Percentiles rank a stretch among this genome's conserved stretches.
These are phyloP conservation scores for Poecilia gillii DNA, from an alignment of 2,797 vertebrate species.

Conservation along the genomic window DNA sequence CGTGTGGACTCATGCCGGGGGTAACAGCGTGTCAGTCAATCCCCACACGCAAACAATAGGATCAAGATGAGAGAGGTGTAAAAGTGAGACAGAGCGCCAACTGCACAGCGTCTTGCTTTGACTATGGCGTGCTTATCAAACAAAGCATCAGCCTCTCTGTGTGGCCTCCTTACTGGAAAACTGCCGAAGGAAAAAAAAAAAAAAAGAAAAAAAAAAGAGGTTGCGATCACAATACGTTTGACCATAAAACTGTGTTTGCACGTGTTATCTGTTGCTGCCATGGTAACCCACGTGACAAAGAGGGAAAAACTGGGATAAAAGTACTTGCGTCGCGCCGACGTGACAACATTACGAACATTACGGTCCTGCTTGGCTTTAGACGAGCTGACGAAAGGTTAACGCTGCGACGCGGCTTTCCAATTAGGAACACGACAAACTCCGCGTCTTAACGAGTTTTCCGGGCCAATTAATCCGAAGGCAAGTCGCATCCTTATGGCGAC, in stretches of 20 bases:
- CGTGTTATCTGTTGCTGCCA: conserved; percentile 48
- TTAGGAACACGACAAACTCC: conserved; percentile 48
- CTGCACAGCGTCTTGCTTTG: conserved; percentile 70
- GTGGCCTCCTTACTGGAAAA: conserved; percentile 59
- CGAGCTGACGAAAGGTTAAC: conserved; percentile 12
- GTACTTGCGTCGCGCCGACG: neutral
- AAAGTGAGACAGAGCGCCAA: conserved; percentile 55
- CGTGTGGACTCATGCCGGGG: conserved; percentile 49
- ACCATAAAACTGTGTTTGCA: conserved; percentile 19
- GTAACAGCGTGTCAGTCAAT: conserved; percentile 55
- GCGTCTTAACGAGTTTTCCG: conserved; percentile 55
- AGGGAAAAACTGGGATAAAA: conserved; percentile 13
- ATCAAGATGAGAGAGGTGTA: conserved; percentile 76
- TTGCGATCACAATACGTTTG: conserved; percentile 55
- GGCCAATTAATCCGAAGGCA: conserved; percentile 58
- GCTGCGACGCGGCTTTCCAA: conserved; percentile 25
- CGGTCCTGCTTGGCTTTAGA: conserved; percentile 3
- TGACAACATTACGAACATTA: neutral
- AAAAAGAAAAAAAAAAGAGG: conserved; percentile 38
- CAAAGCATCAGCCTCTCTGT: conserved; percentile 71
- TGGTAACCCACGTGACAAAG: conserved; percentile 40
- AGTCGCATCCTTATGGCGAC: conserved; percentile 59
- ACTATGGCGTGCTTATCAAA: conserved; percentile 69
- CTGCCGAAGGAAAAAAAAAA: conserved; percentile 36
- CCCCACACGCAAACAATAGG: conserved; percentile 57